Conservation (phyloP, 2,113 vertebrate genomes). For the Athene cunicularia region DNA sequence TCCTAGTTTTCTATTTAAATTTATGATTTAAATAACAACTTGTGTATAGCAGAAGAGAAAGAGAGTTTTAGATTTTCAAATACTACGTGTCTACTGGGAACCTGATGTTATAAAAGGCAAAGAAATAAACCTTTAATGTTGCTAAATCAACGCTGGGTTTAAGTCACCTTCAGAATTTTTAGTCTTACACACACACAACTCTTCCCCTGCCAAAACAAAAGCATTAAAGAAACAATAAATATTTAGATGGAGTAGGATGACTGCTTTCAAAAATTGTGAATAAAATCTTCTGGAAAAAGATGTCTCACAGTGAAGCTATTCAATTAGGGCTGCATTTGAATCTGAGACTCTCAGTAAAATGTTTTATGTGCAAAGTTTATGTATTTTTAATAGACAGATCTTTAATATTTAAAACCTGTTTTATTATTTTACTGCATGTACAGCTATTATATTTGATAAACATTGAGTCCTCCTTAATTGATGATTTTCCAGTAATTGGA, state of each 20-base stretch:
- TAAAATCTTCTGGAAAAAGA: not conserved
- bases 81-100: not conserved
- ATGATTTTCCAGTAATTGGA: not conserved
- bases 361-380: not conserved
- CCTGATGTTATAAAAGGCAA: not conserved
- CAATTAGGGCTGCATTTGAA: not conserved
- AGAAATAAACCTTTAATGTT: not conserved
- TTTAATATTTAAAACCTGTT: constrained; percentile 20
- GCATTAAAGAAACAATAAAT: not conserved
- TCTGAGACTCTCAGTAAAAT: not conserved
- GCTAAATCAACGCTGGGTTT: not conserved
- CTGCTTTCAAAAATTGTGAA: not conserved
- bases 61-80: not conserved
- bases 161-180: not conserved
- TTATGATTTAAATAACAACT: not conserved
- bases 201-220: not conserved
- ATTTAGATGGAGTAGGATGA: not conserved
- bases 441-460: not conserved
- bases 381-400: not conserved
- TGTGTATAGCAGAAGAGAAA: not conserved
- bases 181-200: not conserved
- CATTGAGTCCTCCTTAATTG: not conserved
- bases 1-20: not conserved
- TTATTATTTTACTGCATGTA: not conserved
- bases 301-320: not conserved